Conservation (phyloP, 1,140 invertebrate genomes). For the Drosophila neocordata region DNA sequence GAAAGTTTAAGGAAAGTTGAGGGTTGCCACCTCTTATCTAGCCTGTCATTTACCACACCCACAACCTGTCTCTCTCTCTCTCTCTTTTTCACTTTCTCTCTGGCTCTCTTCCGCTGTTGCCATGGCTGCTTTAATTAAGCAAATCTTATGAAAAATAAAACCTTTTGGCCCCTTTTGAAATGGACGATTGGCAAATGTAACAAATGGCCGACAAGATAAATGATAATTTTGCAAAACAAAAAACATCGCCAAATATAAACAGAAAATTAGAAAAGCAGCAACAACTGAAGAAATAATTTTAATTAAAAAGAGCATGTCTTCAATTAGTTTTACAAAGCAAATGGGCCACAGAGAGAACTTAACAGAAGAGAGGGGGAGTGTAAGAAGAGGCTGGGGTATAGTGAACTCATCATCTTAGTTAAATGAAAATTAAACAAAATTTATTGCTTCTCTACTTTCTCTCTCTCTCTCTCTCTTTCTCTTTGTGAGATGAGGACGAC, state of each 20-base stretch:
- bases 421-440: slow-evolving; percentile 12
- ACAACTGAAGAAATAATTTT: slow-evolving; percentile 46
- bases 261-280: neutral
- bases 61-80: neutral
- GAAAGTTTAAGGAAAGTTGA: neutral
- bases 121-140: slow-evolving; percentile 8
- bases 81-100: neutral
- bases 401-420: slow-evolving; percentile 8
- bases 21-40: neutral
- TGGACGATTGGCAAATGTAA: slow-evolving; percentile 6
- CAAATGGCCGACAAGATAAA: slow-evolving; percentile 4
- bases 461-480: no score
- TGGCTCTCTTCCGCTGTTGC: neutral
- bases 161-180: neutral
- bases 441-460: slow-evolving; percentile 1
- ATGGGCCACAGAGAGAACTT: neutral
- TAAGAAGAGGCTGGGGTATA: neutral
- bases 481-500: neutral
- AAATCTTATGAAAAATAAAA: neutral
- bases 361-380: neutral
- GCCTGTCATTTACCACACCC: neutral
- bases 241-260: neutral
- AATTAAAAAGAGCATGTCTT: slow-evolving; percentile 44
- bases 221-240: slow-evolving; percentile 8
- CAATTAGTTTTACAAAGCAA: slow-evolving; percentile 18